phyloP scores from a whole-genome alignment of 1,140 invertebrate genomes.

The Anagrus nilaparvatae region DNA sequence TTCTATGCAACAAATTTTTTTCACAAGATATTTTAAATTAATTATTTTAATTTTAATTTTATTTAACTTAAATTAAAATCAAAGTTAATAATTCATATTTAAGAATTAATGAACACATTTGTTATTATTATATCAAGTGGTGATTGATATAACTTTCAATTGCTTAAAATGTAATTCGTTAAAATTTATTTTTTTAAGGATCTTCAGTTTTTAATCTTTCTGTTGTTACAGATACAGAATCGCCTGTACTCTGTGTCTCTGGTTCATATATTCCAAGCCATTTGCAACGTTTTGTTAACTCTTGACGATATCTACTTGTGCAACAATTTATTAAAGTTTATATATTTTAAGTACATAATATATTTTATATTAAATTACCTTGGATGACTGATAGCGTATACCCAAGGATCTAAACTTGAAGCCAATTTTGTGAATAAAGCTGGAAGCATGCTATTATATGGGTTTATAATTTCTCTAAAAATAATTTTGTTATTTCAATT shows the following conservation, averaged over 20 bases:
- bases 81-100: no score
- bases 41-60: no score
- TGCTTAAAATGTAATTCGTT: no score
- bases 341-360: neutral
- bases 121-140: no score
- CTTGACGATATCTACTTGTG: conserved; percentile 41
- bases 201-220: conserved; percentile 35
- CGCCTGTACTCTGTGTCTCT: conserved; percentile 19
- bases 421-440: conserved; percentile 60
- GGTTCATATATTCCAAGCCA: conserved; percentile 59
- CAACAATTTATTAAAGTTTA: neutral
- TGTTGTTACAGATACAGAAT: conserved; percentile 27
- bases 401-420: conserved; percentile 69
- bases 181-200: conserved; percentile 29
- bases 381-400: conserved; percentile 69
- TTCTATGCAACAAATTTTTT: no score
- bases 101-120: no score
- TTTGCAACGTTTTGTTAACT: conserved; percentile 56
- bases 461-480: conserved; percentile 49
- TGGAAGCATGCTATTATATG: conserved; percentile 61
- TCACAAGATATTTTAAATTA: no score
- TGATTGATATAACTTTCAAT: no score
- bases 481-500: no score
- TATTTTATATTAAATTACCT: conserved; percentile 42
- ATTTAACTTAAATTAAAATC: no score